Percentiles rank a stretch among this genome's conserved stretches.
Evolutionary conservation across 2,888 invertebrate genomes (phyloP).

Genomic region (Physocephala rufipes): DNA sequence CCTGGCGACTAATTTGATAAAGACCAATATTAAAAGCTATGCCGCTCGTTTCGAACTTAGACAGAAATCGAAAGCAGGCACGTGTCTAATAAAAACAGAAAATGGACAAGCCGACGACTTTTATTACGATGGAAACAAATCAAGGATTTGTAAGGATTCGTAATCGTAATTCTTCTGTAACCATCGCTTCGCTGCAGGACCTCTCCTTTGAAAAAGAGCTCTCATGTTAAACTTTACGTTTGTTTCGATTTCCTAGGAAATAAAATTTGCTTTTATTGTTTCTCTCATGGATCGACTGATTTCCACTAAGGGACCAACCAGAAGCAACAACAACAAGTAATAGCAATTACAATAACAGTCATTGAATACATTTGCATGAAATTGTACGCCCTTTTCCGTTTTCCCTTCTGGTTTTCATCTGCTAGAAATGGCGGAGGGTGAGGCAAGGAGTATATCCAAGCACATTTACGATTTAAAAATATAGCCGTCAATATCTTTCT

Average conservation of each 20-base stretch:
- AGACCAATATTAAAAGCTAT: background rate
- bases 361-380: constrained; percentile 8
- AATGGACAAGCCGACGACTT: too few species aligned
- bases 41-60: background rate
- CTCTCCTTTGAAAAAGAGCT: background rate
- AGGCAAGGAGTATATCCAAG: background rate
- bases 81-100: too few species aligned
- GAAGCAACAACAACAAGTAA: background rate
- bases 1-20: background rate
- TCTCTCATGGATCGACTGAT: too few species aligned
- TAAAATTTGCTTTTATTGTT: too few species aligned
- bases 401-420: too few species aligned
- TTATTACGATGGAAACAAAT: too few species aligned
- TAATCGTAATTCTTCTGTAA: too few species aligned
- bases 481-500: background rate
- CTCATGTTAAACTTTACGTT: background rate
- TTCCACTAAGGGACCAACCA: too few species aligned
- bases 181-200: too few species aligned
- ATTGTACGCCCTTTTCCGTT: background rate
- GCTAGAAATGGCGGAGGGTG: background rate
- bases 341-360: background rate
- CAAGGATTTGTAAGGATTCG: too few species aligned
- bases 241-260: too few species aligned
- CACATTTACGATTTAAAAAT: background rate
- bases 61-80: too few species aligned